Percentiles rank a stretch among this genome's conserved stretches.
phyloP scores from a whole-genome alignment of 2,888 invertebrate species.

The Ptychoptera albimana region DNA sequence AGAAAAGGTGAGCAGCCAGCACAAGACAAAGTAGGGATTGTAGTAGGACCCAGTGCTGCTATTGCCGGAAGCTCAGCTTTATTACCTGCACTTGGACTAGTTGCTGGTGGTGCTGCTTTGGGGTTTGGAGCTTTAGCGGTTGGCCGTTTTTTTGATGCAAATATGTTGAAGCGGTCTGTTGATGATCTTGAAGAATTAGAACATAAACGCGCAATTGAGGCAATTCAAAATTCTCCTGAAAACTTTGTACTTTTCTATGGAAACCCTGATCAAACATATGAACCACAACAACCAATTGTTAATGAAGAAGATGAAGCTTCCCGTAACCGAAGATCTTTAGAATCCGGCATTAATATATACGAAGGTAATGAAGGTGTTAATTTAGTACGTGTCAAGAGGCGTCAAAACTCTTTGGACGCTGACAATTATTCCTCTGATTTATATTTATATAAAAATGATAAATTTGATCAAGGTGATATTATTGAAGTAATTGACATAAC shows the following conservation, averaged over 20 bases:
- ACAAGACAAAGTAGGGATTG: conserved; percentile 46
- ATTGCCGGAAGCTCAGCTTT: conserved; percentile 43
- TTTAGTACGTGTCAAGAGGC: neutral
- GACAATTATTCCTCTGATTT: neutral
- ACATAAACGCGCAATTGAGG: conserved; percentile 38
- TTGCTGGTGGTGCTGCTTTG: conserved; percentile 69
- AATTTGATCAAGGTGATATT: conserved; percentile 3
- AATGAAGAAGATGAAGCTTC: neutral
- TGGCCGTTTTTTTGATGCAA: conserved; percentile 51
- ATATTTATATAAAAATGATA: neutral
- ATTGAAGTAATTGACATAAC: conserved; percentile 4
- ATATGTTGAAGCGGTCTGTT: conserved; percentile 22
- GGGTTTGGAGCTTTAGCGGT: conserved; percentile 69
- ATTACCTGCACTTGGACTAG: conserved; percentile 57
- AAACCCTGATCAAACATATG: neutral
- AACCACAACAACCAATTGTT: neutral
- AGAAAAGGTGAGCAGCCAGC: conserved; percentile 29
- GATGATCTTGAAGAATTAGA: conserved; percentile 30
- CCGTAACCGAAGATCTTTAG: neutral
- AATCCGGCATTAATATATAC: neutral
- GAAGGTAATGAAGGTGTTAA: conserved; percentile 1
- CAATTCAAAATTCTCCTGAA: conserved; percentile 6
- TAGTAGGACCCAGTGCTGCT: conserved; percentile 32
- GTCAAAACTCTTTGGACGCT: neutral
- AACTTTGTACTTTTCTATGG: conserved; percentile 2